Evolutionary conservation across 2,888 invertebrate species (phyloP).

Genomic region (Ptychoptera albimana): DNA sequence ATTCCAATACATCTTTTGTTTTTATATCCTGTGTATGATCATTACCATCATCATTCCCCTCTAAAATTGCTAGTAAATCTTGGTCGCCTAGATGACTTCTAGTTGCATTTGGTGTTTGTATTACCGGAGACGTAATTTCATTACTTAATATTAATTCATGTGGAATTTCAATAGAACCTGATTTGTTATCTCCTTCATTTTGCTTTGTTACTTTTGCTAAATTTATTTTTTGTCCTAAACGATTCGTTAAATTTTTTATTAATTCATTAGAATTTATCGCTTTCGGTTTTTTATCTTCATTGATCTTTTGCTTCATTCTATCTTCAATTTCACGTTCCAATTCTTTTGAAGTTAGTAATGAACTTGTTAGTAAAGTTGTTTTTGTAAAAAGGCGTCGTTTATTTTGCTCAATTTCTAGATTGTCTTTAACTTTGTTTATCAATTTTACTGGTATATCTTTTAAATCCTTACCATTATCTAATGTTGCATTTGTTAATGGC

Average conservation of each 20-base stretch:
- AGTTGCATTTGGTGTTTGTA: neutral
- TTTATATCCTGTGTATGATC: constrained; percentile 18
- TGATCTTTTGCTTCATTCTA: neutral
- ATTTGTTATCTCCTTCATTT: neutral
- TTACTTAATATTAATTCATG: constrained; percentile 1
- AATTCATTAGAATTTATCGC: neutral
- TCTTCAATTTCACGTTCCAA: neutral
- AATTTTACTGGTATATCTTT: no score
- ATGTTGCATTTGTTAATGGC: no score
- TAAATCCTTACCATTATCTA: no score
- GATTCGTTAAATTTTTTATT: neutral
- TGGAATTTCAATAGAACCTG: constrained; percentile 1
- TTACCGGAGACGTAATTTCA: neutral
- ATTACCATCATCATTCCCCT: constrained; percentile 38
- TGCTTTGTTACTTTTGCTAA: neutral
- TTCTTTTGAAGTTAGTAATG: neutral
- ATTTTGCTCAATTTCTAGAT: no score
- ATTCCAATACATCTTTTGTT: neutral
- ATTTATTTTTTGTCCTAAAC: neutral
- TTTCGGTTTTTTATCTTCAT: neutral
- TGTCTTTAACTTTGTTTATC: no score
- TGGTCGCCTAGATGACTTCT: neutral
- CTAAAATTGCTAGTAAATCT: constrained; percentile 34
- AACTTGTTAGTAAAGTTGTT: neutral
- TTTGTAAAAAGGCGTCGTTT: no score